Conservation (phyloP, 1,140 invertebrate genomes). For the Wasmannia auropunctata region DNA sequence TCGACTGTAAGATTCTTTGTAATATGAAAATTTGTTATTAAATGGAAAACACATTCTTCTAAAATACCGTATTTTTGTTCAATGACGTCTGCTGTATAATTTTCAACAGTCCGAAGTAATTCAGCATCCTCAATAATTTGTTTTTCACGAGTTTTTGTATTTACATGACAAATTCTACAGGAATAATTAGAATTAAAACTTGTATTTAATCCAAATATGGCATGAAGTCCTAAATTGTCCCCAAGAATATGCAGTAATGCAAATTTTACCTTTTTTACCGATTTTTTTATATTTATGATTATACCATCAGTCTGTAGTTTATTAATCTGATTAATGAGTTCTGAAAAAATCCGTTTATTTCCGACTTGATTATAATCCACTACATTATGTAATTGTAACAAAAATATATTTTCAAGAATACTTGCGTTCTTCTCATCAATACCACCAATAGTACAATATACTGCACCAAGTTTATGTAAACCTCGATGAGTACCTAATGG, state of each 20-base stretch:
- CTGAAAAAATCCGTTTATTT: slow-evolving; percentile 1
- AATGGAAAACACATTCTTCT: slow-evolving; percentile 18
- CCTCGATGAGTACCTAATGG: background rate
- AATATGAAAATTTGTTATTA: slow-evolving; percentile 14
- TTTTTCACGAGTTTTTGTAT: background rate
- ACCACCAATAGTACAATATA: slow-evolving; percentile 4
- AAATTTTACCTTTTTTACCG: background rate
- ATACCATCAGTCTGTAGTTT: background rate
- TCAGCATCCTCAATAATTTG: background rate
- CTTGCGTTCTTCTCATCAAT: background rate
- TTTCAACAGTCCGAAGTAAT: background rate
- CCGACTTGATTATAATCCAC: background rate
- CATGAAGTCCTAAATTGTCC: slow-evolving; percentile 8
- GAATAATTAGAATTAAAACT: slow-evolving; percentile 34
- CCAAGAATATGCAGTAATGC: background rate
- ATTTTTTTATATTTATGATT: background rate
- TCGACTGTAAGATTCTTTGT: slow-evolving; percentile 1
- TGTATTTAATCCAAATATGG: background rate
- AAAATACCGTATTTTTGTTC: background rate
- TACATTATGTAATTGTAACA: background rate
- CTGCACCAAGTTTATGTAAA: background rate
- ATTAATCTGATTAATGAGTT: background rate
- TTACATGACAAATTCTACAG: background rate
- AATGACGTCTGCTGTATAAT: background rate
- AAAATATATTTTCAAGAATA: slow-evolving; percentile 14